These are phyloP conservation scores for Apis florea DNA, from an alignment of 1,140 invertebrate genomes.

Conservation along the genomic window DNA sequence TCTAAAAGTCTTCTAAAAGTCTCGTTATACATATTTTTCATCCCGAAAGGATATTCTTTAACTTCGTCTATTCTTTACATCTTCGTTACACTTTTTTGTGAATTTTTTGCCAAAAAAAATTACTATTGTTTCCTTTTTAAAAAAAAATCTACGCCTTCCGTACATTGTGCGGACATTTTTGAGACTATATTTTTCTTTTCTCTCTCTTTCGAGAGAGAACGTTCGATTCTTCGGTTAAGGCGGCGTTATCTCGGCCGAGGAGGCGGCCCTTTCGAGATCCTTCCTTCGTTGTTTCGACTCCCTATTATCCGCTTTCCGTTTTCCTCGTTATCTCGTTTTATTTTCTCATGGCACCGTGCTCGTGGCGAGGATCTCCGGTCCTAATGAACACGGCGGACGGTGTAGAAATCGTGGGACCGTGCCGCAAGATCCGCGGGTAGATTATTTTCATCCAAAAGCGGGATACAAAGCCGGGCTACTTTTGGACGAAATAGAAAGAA, in stretches of 20 bases:
- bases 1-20: too few relatives aligned
- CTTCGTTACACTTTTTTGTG: too few relatives aligned
- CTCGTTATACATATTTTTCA: too few relatives aligned
- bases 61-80: too few relatives aligned
- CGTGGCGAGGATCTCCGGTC: constrained; percentile 40
- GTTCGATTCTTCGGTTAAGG: not conserved
- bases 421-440: constrained; percentile 39
- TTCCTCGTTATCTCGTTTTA: constrained; percentile 43
- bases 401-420: constrained; percentile 50
- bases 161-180: too few relatives aligned
- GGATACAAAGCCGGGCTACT: constrained; percentile 45
- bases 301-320: constrained; percentile 38
- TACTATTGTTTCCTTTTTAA: too few relatives aligned
- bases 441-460: constrained; percentile 49
- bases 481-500: constrained; percentile 33
- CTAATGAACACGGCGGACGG: constrained; percentile 49
- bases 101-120: too few relatives aligned
- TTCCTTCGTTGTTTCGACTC: constrained; percentile 7
- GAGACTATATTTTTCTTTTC: not conserved
- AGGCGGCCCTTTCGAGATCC: not conserved
- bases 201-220: not conserved
- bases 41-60: too few relatives aligned
- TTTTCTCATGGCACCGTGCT: constrained; percentile 45
- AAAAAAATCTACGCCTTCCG: too few relatives aligned
- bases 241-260: constrained; percentile 1